Base-by-base conservation (phyloP, 2,797 vertebrate species). In the Taeniopygia guttata region DNA sequence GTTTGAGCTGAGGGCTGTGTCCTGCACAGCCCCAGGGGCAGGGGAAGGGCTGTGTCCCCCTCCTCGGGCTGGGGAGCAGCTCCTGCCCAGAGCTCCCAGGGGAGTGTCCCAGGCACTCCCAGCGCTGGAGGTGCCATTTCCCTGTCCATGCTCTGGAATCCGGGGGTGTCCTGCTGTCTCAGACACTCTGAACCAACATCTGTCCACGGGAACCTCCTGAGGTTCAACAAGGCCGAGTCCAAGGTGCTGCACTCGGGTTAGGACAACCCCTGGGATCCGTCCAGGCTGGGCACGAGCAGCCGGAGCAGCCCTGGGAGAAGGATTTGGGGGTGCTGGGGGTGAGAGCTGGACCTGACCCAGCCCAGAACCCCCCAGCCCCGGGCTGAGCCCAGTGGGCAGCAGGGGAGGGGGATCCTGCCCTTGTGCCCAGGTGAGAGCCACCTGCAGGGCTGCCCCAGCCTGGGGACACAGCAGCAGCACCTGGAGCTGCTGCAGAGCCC, bases 391-490 rank as follows among this genome's bases (percentile, higher is more conserved):
- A 14, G 54, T 23, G 54, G 54, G 19, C 38, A 62, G 11, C 48
- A 46, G 48, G 23, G n/a, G 3, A 52, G n/a, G 19, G 52, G 29
- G 7, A 23, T 10, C 0, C 48, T 54, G 40, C 0, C 22, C 32
- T 38, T 6, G 56, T 17, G 46, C 17, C 56, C 58, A 40, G 80
- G 49, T 55, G 68, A n/a, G 19, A 6, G 5, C 21, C 56, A 26
- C 8, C 54, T 80, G 63, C 77, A 79, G 76, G 67, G 77, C 76
- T 79, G 34, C 29, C 40, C 76, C 62, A 56, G 63, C 77, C 64
- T 30, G 63, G 54, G 36, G 3, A n/a, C 54, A 29, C 52, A 13
- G 63, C 63, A 79, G n/a, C 14, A n/a, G 43, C 2, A 22, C 36
- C 63, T 81, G 46, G 66, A 51, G 66, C 55, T 81, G 78, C 56